Base-by-base conservation (phyloP, 2,888 invertebrate species). In the Bombylius major region DNA sequence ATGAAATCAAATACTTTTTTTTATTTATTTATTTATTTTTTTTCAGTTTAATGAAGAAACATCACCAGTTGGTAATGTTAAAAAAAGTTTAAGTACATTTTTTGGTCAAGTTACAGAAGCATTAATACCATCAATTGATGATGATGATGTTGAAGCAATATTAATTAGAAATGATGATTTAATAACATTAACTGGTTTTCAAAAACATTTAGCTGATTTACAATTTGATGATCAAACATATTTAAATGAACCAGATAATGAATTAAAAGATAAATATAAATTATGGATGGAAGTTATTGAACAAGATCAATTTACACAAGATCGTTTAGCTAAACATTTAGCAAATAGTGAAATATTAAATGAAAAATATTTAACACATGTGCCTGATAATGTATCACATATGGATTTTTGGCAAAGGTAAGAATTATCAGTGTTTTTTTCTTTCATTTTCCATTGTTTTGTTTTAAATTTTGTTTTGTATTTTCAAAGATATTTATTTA, bases 361-460 rank as follows among this genome's bases (percentile, higher is more conserved):
- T 59, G 70, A 70, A 55, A 72, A 76, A 63, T 76, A 76, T 68
- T n/a, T 56, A 32, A 49, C 13, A 33, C 76, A 90, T 58, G 89
- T 89, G 63, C 84, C 86, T 5, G 79, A 81, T 54, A 78, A 81
- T 49, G 85, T 89, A 14, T 77, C 83, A 3, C 84, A 87, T 65
- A 79, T 82, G 31, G 78, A 84, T 59, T 91, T 90, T 72, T 91
- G 90, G 90, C 83, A 86, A 68, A 78, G 89, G 81, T 81, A 39
- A n/a, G 1, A 11, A 42, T 2, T 8, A 42, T 5, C 11, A 11
- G 1, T 42, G 1, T 42, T 11, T 11, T 42, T 42, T 42, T 5
- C 11, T 42, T 42, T 11, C 11, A 11, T 42, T 42, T 4, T 36
- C 36, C 1, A 4, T 8, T 39, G 5, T 12, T 33, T 47, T 36